Base-by-base conservation (phyloP, 2,888 invertebrate species). In the Selenia dentaria region DNA sequence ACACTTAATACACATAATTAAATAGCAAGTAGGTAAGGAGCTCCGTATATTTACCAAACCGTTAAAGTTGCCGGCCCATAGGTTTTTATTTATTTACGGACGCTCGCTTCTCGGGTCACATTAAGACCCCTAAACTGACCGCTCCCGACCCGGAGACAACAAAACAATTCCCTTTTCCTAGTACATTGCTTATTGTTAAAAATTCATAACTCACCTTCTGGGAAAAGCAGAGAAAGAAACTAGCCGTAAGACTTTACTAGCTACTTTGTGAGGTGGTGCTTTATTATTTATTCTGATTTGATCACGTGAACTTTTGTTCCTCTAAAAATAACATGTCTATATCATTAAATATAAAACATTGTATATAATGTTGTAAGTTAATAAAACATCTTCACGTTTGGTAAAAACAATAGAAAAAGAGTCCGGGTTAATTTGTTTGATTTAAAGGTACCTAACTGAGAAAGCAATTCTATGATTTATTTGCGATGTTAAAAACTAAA, bases 41-140 rank as follows among this genome's bases (percentile, higher is more conserved):
- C 10, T 29, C 26, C 20, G 27, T 48, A 47, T 47, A 42, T 48
- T 41, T 41, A 41, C 37, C 41, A 42, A 37, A 28, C 41, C 41
- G 47, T 48, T 42, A 46, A 51, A 52, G 45, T 56, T 44, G 40
- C 51, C 44, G 48, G 55, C 48, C 53, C 50, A 45, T 46, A 50
- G 51, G 50, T 48, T 56, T 57, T 59, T 56, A 59, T 56, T 59
- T 59, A 59, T 56, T 59, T 59, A 56, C 54, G 47, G 27, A 45
- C 40, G 44, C 52, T 46, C n/a, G n/a, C 43, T 54, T 56, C 45
- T 48, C 43, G 58, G 58, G 56, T 56, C 58, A 39, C 56, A 59
- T 59, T 56, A 54, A 40, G 54, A 33, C 50, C 55, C 51, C 49
- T 51, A 50, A 59, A 56, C 54, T 52, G 52, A 42, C 52, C 54